Evolutionary conservation across 2,113 vertebrate species (phyloP), one percentile per base, ranked within the genome.

Genomic region (Halichoeres trimaculatus): DNA sequence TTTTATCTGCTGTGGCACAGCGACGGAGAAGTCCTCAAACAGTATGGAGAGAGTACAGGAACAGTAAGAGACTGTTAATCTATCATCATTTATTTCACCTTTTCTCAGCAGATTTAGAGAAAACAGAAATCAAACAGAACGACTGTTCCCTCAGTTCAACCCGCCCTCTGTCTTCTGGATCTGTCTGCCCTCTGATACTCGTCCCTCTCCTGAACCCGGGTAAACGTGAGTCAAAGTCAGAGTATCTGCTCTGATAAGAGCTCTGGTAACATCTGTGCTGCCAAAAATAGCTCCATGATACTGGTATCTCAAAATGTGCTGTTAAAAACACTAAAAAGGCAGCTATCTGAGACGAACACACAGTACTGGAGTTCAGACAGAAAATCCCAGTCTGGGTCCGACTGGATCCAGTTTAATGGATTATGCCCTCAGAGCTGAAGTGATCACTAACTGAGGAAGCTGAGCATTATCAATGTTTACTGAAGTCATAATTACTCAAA

Each of bases 1-100:
- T n/a, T 45, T n/a, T 48, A 48, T 48, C 45, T 48, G 45, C 17
- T n/a, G 45, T 48, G 45, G 45, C 45, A 48, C 45, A 48, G 45
- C 10, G 2, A 48, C 19, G 8, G 45, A 10, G 10, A 2, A 48
- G 19, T 48, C 19, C 45, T n/a, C 45, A 48, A 20, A 19, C 45
- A 48, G 17, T 10, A 48, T 3, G 7, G 45, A n/a, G 45, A 43
- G 13, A 13, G 30, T 30, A 43, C 41, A 43, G 41, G 14, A 16
- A 43, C 41, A 43, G 9, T 13, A 8, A 17, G 5, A 30, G 17
- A 45, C 43, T 17, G 8, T 17, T 45, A 19, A 16, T 19, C 14
- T 4, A 14, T 41, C 3, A 13, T 41, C 40, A 1, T 41, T 2
- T 41, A 41, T 41, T 12, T 12, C 40, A 41, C 40, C 40, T 41